phyloP scores from a whole-genome alignment of 2,113 vertebrate species.

The Proterorhinus semilunaris region DNA sequence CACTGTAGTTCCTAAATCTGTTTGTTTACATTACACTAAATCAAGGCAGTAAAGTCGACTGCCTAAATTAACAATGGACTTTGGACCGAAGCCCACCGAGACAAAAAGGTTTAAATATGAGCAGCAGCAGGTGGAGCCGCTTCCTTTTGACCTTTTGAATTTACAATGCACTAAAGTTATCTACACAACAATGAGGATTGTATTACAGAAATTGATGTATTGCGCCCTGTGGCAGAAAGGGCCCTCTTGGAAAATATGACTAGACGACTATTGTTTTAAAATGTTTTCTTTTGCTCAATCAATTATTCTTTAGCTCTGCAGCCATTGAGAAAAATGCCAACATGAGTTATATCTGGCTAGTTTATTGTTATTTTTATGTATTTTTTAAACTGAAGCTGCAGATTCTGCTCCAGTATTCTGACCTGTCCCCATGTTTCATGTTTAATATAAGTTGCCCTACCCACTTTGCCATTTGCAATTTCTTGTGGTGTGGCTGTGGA shows the following conservation, averaged over 20 bases:
- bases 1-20: background rate
- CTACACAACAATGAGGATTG: slow-evolving; percentile 2
- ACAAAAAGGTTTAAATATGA: slow-evolving; percentile 2
- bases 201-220: background rate
- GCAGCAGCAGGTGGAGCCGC: background rate
- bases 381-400: background rate
- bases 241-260: background rate
- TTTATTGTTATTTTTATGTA: too few species aligned
- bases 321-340: too few species aligned
- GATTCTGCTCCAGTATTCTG: background rate
- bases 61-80: background rate
- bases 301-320: too few species aligned
- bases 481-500: slow-evolving; percentile 7
- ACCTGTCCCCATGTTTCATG: background rate
- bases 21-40: background rate
- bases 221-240: background rate
- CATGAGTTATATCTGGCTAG: too few species aligned
- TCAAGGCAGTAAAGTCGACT: background rate
- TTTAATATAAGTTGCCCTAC: background rate
- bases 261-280: background rate
- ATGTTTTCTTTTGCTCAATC: too few species aligned
- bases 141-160: slow-evolving; percentile 8
- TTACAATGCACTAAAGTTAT: slow-evolving; percentile 1
- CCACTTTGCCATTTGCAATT: background rate
- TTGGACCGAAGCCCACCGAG: background rate